phyloP scores from a whole-genome alignment of 2,888 invertebrate species.

The Morpho deidamia region DNA sequence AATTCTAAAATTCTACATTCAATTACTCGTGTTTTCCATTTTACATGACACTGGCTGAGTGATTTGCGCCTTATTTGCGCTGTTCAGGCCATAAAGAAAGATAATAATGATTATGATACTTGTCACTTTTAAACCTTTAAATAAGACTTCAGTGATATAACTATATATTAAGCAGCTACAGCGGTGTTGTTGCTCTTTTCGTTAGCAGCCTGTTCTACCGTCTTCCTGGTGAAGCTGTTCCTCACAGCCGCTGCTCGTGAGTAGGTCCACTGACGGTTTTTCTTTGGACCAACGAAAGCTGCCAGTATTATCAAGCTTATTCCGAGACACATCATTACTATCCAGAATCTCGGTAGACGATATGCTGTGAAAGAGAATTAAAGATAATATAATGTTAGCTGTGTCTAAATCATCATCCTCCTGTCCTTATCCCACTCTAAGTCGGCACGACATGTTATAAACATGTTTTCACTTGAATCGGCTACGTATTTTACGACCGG shows the following conservation, averaged over 20 bases:
- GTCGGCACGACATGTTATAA: no score
- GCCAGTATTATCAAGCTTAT: conserved; percentile 30
- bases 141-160: not conserved
- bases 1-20: no score
- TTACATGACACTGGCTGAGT: no score
- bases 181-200: conserved; percentile 22
- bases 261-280: conserved; percentile 45
- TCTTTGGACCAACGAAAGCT: conserved; percentile 36
- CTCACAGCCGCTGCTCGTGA: conserved; percentile 33
- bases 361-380: not conserved
- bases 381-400: not conserved
- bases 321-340: conserved; percentile 29
- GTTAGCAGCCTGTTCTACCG: conserved; percentile 4
- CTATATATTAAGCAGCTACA: conserved; percentile 20
- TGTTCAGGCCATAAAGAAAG: no score
- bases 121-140: not conserved
- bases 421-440: no score
- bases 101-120: not conserved
- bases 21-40: no score
- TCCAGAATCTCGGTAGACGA: conserved; percentile 27
- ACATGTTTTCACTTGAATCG: no score
- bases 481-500: no score
- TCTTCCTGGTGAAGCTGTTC: conserved; percentile 38
- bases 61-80: no score
- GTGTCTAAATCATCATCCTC: no score